Evolutionary conservation across 2,113 vertebrate species (phyloP).

Genomic region (Gorsachius goisagi): DNA sequence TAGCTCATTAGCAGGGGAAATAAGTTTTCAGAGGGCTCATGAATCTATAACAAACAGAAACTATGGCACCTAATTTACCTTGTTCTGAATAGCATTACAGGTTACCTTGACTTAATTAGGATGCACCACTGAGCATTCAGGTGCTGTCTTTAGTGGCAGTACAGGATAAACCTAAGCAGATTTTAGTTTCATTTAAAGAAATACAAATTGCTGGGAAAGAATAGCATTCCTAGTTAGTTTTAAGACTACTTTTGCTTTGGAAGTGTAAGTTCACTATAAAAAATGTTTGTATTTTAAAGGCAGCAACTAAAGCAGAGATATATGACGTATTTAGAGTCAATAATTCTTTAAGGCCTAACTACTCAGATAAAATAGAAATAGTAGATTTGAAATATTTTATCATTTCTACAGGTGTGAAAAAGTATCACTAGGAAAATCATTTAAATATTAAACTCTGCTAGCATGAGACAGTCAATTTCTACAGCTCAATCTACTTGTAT

Average conservation of each 20-base stretch:
- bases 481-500: not conserved
- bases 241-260: not conserved
- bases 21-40: constrained; percentile 53
- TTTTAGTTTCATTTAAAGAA: not conserved
- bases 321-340: not conserved
- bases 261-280: not conserved
- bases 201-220: not conserved
- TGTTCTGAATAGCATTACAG: constrained; percentile 35
- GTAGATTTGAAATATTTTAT: not conserved
- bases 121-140: not conserved
- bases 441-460: not conserved
- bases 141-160: not conserved
- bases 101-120: constrained; percentile 18
- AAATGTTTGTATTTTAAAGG: not conserved
- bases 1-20: constrained; percentile 42
- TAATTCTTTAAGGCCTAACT: not conserved
- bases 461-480: not conserved
- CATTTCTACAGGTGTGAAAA: not conserved
- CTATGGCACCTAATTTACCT: constrained; percentile 45
- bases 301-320: not conserved
- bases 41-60: constrained; percentile 43
- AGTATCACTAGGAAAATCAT: not conserved
- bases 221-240: not conserved
- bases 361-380: not conserved
- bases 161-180: not conserved